Evolutionary conservation across 2,888 invertebrate genomes (phyloP).

Genomic region (Callosobruchus maculatus): DNA sequence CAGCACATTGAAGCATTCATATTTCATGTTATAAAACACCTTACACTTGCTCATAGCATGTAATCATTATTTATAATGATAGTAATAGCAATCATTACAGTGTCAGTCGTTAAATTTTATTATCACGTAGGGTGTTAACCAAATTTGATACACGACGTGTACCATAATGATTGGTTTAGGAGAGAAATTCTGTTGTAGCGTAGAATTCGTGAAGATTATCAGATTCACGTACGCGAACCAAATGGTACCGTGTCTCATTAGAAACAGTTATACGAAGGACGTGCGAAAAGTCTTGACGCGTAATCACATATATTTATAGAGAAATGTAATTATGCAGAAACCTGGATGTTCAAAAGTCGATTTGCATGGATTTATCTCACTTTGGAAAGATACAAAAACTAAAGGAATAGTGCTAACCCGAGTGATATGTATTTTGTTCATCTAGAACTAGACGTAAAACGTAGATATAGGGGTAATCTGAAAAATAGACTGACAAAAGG

Average conservation of each 20-base stretch:
- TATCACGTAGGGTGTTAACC: not conserved
- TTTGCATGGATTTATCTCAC: too few relatives aligned
- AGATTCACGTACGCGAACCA: not conserved
- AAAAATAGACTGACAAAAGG: too few relatives aligned
- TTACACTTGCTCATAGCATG: not conserved
- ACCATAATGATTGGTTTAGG: not conserved
- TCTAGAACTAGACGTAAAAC: too few relatives aligned
- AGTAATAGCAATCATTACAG: not conserved
- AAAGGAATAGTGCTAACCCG: too few relatives aligned
- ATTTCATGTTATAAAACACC: not conserved
- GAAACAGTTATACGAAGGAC: too few relatives aligned
- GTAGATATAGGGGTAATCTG: too few relatives aligned
- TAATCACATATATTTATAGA: too few relatives aligned
- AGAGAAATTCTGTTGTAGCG: not conserved
- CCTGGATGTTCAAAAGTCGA: too few relatives aligned
- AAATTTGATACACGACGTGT: not conserved
- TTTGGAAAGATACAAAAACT: too few relatives aligned
- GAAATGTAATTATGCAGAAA: too few relatives aligned
- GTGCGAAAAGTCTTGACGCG: too few relatives aligned
- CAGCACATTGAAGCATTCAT: not conserved
- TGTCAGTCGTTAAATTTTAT: not conserved
- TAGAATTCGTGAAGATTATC: not conserved
- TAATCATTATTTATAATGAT: not conserved
- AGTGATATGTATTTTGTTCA: too few relatives aligned
- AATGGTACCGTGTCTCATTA: not conserved